These are phyloP conservation scores for Oxygymnocypris stewartii DNA, from an alignment of 2,113 vertebrate genomes.

Conservation along the genomic window DNA sequence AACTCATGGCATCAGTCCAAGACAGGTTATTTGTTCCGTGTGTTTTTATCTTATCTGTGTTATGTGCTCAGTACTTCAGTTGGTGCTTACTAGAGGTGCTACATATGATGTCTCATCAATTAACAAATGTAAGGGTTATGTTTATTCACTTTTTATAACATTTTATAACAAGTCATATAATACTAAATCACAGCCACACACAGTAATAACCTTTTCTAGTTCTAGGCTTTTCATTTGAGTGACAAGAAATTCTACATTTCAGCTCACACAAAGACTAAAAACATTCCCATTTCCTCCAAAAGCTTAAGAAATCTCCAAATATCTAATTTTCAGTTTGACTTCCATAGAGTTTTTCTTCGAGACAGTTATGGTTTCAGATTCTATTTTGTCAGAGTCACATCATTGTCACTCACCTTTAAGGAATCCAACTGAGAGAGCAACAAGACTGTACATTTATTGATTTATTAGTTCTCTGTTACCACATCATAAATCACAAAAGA, in stretches of 20 bases:
- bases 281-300: not conserved
- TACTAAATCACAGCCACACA: not conserved
- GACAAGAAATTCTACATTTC: constrained; percentile 2
- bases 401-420: not conserved
- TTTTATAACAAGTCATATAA: not conserved
- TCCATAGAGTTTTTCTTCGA: not conserved
- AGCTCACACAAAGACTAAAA: not conserved
- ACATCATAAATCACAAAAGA: not conserved
- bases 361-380: not conserved
- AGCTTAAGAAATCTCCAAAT: not conserved
- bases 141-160: not conserved
- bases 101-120: not conserved
- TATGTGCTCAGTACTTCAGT: not conserved
- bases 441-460: not conserved
- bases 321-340: not conserved
- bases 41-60: not conserved
- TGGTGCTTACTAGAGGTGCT: not conserved
- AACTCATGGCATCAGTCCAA: not conserved
- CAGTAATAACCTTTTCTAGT: not conserved
- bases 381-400: not conserved
- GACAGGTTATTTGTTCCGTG: not conserved
- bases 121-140: not conserved
- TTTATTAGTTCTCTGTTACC: not conserved
- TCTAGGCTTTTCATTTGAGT: not conserved
- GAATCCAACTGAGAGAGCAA: not conserved